Evolutionary conservation across 2,113 vertebrate species (phyloP).

Genomic region (Poecilia latipinna): DNA sequence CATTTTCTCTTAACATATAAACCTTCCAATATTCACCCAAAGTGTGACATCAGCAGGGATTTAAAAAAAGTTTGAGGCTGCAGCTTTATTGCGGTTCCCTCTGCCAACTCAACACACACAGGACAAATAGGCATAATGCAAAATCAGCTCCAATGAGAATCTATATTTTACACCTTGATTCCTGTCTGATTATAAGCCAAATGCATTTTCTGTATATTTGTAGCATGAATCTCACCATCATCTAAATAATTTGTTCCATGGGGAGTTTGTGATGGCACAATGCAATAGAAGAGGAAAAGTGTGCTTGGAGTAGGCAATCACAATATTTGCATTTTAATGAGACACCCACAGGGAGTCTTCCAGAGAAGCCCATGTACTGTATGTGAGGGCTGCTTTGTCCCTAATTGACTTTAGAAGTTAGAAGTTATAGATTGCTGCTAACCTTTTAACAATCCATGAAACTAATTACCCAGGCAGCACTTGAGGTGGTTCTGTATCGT

Average conservation of each 20-base stretch:
- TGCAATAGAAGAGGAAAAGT: constrained; percentile 3
- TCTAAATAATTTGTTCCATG: constrained; percentile 33
- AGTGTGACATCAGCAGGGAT: not conserved
- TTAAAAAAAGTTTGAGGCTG: not conserved
- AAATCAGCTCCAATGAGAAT: not conserved
- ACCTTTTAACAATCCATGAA: constrained; percentile 26
- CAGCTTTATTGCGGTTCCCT: not conserved
- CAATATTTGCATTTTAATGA: constrained; percentile 55
- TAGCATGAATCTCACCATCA: not conserved
- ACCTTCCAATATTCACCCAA: too few relatives aligned
- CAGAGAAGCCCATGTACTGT: constrained; percentile 1
- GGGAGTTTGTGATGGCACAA: constrained; percentile 27
- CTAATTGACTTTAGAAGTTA: constrained; percentile 51
- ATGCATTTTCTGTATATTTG: constrained; percentile 11
- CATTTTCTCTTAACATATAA: too few relatives aligned
- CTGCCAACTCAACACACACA: not conserved
- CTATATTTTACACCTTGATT: not conserved
- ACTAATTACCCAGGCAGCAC: constrained; percentile 17
- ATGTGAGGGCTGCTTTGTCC: constrained; percentile 31
- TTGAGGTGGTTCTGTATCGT: not conserved
- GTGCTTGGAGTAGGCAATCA: constrained; percentile 26
- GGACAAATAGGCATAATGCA: not conserved
- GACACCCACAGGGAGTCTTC: constrained; percentile 31
- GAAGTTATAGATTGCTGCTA: constrained; percentile 36
- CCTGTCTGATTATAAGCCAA: not conserved